These are phyloP conservation scores for Tenrec ecaudatus DNA, from an alignment of 2,113 vertebrate species.

Conservation along the genomic window DNA sequence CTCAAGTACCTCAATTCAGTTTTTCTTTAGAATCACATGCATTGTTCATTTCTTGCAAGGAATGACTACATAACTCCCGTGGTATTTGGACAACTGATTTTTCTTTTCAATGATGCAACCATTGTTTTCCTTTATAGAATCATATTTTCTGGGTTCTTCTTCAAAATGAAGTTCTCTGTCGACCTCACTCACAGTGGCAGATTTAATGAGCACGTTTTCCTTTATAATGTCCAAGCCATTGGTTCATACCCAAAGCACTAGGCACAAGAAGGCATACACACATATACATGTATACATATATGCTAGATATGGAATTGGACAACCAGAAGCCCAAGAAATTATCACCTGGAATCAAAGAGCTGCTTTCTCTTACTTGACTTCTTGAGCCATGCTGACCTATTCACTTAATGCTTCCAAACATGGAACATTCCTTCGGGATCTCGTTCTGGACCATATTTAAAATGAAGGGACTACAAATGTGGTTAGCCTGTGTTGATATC, in stretches of 20 bases:
- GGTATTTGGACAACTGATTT: neutral
- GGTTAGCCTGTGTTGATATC: neutral
- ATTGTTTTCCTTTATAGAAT: constrained; percentile 9
- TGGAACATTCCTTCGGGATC: neutral
- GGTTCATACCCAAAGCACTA: neutral
- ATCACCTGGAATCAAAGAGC: neutral
- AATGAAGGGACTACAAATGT: neutral
- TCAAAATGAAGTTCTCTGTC: neutral
- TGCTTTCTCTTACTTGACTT: neutral
- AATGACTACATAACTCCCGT: neutral
- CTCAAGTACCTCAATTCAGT: neutral
- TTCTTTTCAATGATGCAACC: neutral
- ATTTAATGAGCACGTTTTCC: neutral
- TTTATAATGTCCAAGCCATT: neutral
- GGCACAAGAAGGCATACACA: too few relatives aligned
- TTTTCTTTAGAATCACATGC: neutral
- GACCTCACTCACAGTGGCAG: neutral
- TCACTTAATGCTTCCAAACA: neutral
- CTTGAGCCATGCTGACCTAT: neutral
- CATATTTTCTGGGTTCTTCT: neutral
- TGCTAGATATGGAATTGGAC: neutral
- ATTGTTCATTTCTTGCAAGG: neutral
- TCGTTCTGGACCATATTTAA: neutral
- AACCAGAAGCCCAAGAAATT: neutral
- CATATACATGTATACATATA: too few relatives aligned